Conservation (phyloP, 2,888 invertebrate species). For the Odontothrips loti region DNA sequence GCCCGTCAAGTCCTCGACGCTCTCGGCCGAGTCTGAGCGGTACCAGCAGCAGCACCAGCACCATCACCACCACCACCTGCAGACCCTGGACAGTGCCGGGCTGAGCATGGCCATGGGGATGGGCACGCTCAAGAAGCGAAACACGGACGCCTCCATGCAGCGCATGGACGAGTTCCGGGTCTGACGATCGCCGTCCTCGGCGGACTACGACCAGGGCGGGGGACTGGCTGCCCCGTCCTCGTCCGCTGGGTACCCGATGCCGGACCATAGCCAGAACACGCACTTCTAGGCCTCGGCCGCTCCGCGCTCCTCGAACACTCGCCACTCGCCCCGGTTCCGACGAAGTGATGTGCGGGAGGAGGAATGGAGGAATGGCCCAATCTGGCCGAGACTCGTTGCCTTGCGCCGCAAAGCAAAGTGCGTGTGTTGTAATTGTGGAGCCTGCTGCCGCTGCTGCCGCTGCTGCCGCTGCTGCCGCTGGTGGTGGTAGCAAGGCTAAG, state of each 20-base stretch:
- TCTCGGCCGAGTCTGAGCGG: background rate
- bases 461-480: no score
- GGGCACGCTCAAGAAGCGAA: constrained; percentile 17
- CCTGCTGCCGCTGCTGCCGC: no score
- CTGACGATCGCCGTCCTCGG: constrained; percentile 21
- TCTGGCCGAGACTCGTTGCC: background rate
- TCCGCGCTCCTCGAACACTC: background rate
- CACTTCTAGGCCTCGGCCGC: background rate
- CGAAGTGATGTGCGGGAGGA: background rate
- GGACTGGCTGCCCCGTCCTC: background rate
- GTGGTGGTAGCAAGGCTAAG: no score
- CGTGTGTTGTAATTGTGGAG: no score
- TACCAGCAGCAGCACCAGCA: constrained; percentile 12
- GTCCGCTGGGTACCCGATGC: background rate
- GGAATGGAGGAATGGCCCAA: background rate
- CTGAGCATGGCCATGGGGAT: constrained; percentile 9
- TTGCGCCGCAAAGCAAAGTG: no score
- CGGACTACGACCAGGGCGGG: constrained; percentile 20
- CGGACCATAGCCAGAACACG: background rate
- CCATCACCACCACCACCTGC: constrained; percentile 6
- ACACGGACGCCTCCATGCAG: background rate
- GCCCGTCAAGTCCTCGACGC: constrained; percentile 12
- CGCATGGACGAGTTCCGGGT: constrained; percentile 21
- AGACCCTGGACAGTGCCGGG: background rate
- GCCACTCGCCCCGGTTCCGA: background rate